Evolutionary conservation across 2,113 vertebrate species (phyloP).

Genomic region (Deroptyus accipitrinus): DNA sequence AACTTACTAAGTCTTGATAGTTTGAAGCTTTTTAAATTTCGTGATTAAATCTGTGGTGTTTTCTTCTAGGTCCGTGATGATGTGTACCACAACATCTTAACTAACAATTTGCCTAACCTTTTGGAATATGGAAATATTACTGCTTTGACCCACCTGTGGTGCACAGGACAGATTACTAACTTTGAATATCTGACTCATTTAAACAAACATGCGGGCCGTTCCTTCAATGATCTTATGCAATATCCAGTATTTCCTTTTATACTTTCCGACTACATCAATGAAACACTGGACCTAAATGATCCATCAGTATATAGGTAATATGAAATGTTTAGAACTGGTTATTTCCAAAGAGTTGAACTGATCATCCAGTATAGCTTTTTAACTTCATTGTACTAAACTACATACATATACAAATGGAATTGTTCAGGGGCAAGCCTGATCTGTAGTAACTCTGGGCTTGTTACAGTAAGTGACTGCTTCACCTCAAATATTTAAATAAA

Average conservation of each 20-base stretch:
- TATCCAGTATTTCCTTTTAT: conserved; percentile 99
- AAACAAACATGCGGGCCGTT: conserved; percentile 97
- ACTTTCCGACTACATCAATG: conserved; percentile 89
- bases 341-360: neutral
- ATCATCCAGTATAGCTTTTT: neutral
- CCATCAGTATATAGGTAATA: conserved; percentile 86
- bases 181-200: conserved; percentile 98
- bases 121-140: conserved; percentile 97
- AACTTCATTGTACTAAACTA: neutral
- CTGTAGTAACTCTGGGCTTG: neutral
- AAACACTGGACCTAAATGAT: conserved; percentile 90
- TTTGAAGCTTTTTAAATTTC: neutral
- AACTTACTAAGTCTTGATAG: neutral
- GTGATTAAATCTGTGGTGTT: neutral
- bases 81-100: conserved; percentile 95
- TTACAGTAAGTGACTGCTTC: neutral
- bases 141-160: conserved; percentile 95
- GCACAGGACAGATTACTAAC: conserved; percentile 95
- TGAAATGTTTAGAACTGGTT: neutral
- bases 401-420: neutral
- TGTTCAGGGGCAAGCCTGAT: neutral
- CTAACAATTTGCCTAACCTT: conserved; percentile 93
- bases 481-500: neutral
- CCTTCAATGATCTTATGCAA: conserved; percentile 99
- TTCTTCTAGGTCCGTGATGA: conserved; percentile 89